Percentiles rank a stretch among this genome's conserved stretches.
Evolutionary conservation across 2,888 invertebrate genomes (phyloP).

Genomic region (Eristalis arbustorum): DNA sequence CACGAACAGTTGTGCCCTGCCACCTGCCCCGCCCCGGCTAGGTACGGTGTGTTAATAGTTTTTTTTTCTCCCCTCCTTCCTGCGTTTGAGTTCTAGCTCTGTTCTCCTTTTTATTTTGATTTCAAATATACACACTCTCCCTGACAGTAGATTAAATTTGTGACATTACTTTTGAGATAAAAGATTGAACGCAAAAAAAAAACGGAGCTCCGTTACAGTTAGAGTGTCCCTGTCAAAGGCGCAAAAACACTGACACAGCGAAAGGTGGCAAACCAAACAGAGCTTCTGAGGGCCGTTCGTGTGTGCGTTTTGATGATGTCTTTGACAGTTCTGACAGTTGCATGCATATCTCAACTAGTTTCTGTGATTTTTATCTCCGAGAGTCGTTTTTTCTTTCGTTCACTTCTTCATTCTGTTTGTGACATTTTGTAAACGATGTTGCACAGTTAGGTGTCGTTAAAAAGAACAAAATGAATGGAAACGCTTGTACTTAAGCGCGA

Average conservation of each 20-base stretch:
- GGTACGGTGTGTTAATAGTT: slow-evolving; percentile 54
- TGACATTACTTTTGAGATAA: slow-evolving; percentile 45
- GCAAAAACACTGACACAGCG: background rate
- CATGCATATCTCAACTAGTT: slow-evolving; percentile 26
- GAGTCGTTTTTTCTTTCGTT: background rate
- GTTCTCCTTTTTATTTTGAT: background rate
- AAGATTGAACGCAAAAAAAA: slow-evolving; percentile 8
- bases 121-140: background rate
- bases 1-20: slow-evolving; percentile 17
- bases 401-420: background rate
- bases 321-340: slow-evolving; percentile 26
- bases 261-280: background rate
- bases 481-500: slow-evolving; percentile 1
- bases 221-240: background rate
- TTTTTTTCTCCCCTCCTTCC: slow-evolving; percentile 13
- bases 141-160: slow-evolving; percentile 39
- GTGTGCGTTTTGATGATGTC: background rate
- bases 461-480: background rate
- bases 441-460: background rate
- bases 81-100: background rate
- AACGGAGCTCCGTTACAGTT: background rate
- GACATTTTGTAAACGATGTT: background rate
- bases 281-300: background rate
- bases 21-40: background rate
- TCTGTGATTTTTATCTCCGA: slow-evolving; percentile 19